These are phyloP conservation scores for Diglossa cyanea DNA, from an alignment of 2,797 vertebrate genomes.

Conservation along the genomic window DNA sequence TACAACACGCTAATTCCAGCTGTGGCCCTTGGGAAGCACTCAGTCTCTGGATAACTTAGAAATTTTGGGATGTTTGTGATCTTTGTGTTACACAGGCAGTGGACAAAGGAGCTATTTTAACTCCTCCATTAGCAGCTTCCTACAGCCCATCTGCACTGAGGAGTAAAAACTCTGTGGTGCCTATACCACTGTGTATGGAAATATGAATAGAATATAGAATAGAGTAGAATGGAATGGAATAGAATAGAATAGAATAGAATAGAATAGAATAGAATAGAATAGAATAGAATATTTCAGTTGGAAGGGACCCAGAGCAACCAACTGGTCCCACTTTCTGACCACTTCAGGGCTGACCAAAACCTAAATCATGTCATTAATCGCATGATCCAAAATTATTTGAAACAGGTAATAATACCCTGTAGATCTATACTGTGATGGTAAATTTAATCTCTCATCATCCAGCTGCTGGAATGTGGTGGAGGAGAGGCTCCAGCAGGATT, in stretches of 20 bases:
- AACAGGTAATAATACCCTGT: background rate
- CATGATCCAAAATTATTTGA: rapidly evolving
- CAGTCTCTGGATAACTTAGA: background rate
- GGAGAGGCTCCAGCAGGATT: background rate
- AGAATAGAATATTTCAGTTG: background rate
- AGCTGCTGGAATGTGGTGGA: background rate
- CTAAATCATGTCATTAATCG: background rate
- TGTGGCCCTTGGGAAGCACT: background rate
- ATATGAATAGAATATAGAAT: background rate
- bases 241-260: background rate
- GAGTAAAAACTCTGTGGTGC: background rate
- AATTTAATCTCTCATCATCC: background rate
- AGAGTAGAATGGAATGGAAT: background rate
- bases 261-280: background rate
- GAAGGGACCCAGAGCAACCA: background rate
- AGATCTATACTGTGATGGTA: background rate
- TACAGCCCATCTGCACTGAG: background rate
- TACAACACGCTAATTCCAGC: background rate
- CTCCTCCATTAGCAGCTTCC: background rate
- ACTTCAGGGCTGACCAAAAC: background rate
- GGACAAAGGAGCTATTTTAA: background rate
- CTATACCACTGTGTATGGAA: background rate
- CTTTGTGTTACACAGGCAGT: rapidly evolving
- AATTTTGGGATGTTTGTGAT: background rate
- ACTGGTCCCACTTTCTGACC: background rate